A percentile compares a stretch with the other conserved stretches of the same genome.
These are phyloP conservation scores for Caenorhabditis sinica DNA, from an alignment of 2,888 invertebrate species.

Conservation along the genomic window DNA sequence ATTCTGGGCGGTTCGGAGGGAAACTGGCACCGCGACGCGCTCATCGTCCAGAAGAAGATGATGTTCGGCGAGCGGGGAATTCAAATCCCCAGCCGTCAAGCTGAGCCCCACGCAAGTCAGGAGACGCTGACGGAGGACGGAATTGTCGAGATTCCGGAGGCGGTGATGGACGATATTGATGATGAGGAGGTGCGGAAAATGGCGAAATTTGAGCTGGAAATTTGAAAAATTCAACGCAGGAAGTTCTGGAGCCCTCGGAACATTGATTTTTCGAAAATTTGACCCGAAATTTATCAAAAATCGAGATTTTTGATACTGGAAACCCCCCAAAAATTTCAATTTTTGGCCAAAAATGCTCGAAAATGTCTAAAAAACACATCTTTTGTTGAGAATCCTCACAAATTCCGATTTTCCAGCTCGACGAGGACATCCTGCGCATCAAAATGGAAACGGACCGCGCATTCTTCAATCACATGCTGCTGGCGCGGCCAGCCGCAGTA, in stretches of 20 bases:
- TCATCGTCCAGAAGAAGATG: constrained; percentile 41
- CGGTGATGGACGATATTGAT: constrained; percentile 58
- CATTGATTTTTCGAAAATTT: too few species aligned
- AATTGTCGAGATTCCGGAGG: constrained; percentile 33
- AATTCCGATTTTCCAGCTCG: too few species aligned
- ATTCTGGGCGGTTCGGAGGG: constrained; percentile 49
- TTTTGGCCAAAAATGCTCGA: background rate
- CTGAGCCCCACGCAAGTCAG: constrained; percentile 7
- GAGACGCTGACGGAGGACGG: constrained; percentile 54
- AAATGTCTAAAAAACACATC: background rate
- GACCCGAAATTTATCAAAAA: background rate
- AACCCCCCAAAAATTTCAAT: too few species aligned
- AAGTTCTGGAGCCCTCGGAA: too few species aligned
- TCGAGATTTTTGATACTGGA: background rate
- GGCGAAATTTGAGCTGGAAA: background rate
- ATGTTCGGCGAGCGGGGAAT: constrained; percentile 59
- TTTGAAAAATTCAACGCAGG: too few species aligned
- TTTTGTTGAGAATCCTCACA: too few species aligned
- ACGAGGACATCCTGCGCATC: constrained; percentile 68
- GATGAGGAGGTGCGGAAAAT: constrained; percentile 29
- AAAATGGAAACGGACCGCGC: constrained; percentile 81
- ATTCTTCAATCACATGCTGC: constrained; percentile 81
- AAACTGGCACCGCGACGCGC: constrained; percentile 36
- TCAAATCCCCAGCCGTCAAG: constrained; percentile 41
- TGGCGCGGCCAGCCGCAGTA: constrained; percentile 70